phyloP scores from a whole-genome alignment of 2,113 vertebrate species.

The Montifringilla adamsi region DNA sequence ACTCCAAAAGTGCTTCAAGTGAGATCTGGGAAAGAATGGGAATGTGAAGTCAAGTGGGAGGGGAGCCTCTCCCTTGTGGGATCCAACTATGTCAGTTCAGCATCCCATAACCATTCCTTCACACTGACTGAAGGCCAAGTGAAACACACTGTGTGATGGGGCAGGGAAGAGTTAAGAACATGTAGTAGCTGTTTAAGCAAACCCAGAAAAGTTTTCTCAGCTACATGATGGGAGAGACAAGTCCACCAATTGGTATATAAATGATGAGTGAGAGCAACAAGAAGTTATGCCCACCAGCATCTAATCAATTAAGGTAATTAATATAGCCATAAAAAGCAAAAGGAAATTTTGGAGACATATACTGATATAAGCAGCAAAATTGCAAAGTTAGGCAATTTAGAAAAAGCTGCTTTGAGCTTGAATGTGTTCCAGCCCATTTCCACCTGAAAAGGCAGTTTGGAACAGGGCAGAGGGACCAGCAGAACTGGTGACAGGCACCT shows the following conservation, averaged over 20 bases:
- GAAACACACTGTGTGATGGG: neutral
- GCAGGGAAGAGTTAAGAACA: neutral
- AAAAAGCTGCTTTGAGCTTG: neutral
- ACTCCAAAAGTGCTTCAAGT: neutral
- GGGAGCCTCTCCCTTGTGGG: constrained; percentile 29
- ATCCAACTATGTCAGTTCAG: neutral
- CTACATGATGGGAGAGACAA: neutral
- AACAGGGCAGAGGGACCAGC: neutral
- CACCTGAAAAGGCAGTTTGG: neutral
- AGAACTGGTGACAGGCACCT: neutral
- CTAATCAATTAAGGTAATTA: neutral
- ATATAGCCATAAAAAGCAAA: neutral
- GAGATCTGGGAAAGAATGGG: neutral
- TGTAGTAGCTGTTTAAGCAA: neutral
- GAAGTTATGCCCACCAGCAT: neutral
- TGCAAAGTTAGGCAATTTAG: neutral
- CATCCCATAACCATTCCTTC: neutral
- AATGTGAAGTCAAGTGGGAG: neutral
- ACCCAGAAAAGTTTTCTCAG: neutral
- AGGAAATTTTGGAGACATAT: neutral
- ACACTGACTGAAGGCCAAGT: neutral
- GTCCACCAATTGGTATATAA: neutral
- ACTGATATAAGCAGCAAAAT: neutral
- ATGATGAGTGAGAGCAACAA: neutral
- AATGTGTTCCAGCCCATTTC: neutral